Base-by-base conservation (phyloP, 1,140 invertebrate genomes). In the Neodiprion lecontei region DNA sequence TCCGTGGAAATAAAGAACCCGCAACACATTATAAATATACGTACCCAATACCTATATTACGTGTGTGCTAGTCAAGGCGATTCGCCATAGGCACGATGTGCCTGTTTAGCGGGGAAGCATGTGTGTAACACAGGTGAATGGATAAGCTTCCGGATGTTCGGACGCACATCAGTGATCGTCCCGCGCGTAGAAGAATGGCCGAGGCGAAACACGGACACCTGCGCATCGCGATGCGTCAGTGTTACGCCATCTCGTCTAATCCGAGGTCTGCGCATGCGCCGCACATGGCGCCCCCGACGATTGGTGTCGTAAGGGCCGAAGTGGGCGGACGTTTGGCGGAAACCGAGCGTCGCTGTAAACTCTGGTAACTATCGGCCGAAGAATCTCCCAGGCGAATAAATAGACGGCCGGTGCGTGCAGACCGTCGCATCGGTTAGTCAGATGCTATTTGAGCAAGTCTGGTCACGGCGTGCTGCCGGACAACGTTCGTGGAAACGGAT, bases 151-250 rank as follows among this genome's bases (percentile, higher is more conserved):
- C 79, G 78, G 83, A 75, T 77, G 73, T 79, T 72, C 78, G 81
- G 81, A 83, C 83, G 81, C 84, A 82, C 82, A 83, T 77, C 78
- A 79, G 78, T 75, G 78, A 81, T 9, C 75, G 77, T 75, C 70
- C 67, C 47, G 61, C 21, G 67, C 21, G 67, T 69, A 69, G 23
- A 47, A 14, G 21, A 17, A 21, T 12, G 12, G 67, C 67, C 21
- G 12, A 69, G 12, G 61, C 67, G 21, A 47, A 69, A 21, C 17
- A 69, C 61, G 17, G 1, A 65, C 12, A 69, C 21, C 21, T 65
- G 17, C 17, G 21, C 67, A 14, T 65, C 12, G 12, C 17, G 61
- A 17, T 47, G 67, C 11, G 53, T 9, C 53, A 61, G 11, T 61
- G 11, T 61, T 61, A 61, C 53, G 53, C 28, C 28, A 40, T 40